Evolutionary conservation across 1,140 invertebrate genomes (phyloP), one percentile per base, ranked within the genome.

Genomic region (Ephestia elutella): DNA sequence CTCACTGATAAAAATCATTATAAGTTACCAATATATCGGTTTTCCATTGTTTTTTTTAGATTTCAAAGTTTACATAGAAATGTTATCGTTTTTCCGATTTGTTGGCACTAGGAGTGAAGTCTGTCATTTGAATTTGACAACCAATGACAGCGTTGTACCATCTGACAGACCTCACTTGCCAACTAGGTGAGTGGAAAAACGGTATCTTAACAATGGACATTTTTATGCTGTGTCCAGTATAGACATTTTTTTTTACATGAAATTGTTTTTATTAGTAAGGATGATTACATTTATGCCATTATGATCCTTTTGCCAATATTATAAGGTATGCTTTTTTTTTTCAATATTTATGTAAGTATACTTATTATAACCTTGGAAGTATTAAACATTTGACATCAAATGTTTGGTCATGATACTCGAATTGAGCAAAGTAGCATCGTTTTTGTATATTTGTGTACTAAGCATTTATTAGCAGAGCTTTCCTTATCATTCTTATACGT

Each of bases 241-340:
- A 25, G 21, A 7, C 7, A 25, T 25, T 25, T 3, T 25, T 25
- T 25, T 7, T 7, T 3, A 3, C 21, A 25, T 25, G 21, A 25
- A 25, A 25, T 3, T 2, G 15, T 44, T 44, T 44, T 44, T 44
- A 15, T 44, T 44, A 44, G 38, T 44, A 44, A 44, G 10, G 13
- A 15, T 44, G 38, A 44, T 17, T 10, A 5, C 5, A 44, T 44
- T 44, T 44, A 44, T 44, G 38, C 38, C 38, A 44, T 44, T 44
- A 44, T 8, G 38, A 44, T 44, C 38, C 38, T 44, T 44, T 44
- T 44, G 38, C 38, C 38, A 44, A 44, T 44, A 44, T 15, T n/a
- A 44, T 44, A 17, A 44, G 10, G n/a, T 44, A 44, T 44, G 38
- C 38, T 44, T 44, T 44, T 10, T 10, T 17, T 44, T n/a, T 44